Conservation (phyloP, 2,797 vertebrate genomes). For the Lemur catta region DNA sequence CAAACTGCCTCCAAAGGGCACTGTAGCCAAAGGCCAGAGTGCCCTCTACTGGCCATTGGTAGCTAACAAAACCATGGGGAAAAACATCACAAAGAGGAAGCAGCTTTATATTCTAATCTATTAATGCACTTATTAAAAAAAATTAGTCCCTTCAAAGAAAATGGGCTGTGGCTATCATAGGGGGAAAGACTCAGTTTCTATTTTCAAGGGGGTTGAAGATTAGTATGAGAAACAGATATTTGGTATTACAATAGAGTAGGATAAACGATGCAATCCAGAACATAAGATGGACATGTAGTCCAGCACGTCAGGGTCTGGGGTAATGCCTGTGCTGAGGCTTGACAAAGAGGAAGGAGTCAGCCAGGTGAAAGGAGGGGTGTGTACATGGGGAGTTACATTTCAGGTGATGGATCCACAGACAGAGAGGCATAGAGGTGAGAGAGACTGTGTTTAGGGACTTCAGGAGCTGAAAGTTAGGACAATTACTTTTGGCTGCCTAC, state of each 20-base stretch:
- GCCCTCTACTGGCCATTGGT: conserved; percentile 78
- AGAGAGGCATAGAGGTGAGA: background rate
- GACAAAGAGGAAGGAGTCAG: background rate
- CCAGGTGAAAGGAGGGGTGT: background rate
- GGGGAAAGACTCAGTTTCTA: background rate
- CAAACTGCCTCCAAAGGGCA: background rate
- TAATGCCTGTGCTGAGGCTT: background rate
- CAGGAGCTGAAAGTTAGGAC: background rate
- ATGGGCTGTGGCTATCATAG: background rate
- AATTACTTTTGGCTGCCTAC: background rate
- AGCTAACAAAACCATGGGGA: background rate
- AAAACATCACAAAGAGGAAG: background rate
- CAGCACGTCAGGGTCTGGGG: too few relatives aligned
- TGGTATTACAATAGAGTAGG: background rate
- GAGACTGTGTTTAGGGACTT: background rate
- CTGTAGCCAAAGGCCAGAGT: conserved; percentile 60
- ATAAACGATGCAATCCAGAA: background rate
- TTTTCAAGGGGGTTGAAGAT: background rate
- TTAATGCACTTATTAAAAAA: background rate
- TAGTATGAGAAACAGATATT: background rate
- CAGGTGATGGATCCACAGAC: background rate
- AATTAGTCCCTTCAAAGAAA: background rate
- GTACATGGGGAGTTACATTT: background rate
- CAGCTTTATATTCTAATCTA: background rate
- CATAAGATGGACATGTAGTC: background rate